Base-by-base conservation (phyloP, 1,140 invertebrate species). In the Bicyclus anynana region DNA sequence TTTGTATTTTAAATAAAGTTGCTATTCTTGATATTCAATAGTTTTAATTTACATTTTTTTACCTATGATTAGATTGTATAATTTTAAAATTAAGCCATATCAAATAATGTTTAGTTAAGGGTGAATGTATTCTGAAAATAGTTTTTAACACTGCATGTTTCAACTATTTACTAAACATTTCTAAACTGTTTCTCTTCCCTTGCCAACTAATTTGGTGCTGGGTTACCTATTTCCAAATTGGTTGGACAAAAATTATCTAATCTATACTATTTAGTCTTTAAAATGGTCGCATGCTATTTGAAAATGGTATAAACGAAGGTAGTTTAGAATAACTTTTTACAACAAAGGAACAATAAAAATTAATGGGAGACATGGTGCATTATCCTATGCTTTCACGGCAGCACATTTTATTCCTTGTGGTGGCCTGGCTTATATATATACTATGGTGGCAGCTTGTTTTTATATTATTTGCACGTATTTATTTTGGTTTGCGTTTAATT, bases 281-380 rank as follows among this genome's bases (percentile, higher is more conserved):
- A 54, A 63, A 54, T 18, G 52, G 49, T 53, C 47, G 62, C 62
- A 65, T 65, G 62, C 13, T 59, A 55, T 40, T 14, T 49, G 14
- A 50, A 23, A 54, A 49, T 51, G 58, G 58, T 60, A 23, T 44
- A 18, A 54, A 54, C 23, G 29, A 52, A 20, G 40, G 52, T 65
- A 60, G 62, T 17, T 50, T 64, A 59, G 51, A 23, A 46, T 47
- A 51, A 47, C 42, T 42, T 37, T 37, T 44, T 16, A 40, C 5
- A 13, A 37, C 5, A 16, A 17, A 14, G 13, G 12, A 21, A 46
- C 40, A 69, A 54, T 68, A 70, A 70, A 83, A 84, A 79, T 82
- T 82, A 87, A 84, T 85, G 83, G 85, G 85, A 88, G 85, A 88
- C 85, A 88, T 83, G 82, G 85, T 88, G 85, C 85, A 88, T 88